A percentile compares a stretch with the other conserved stretches of the same genome.
These are phyloP conservation scores for Dasyornis broadbenti DNA, from an alignment of 2,113 vertebrate genomes.

Conservation along the genomic window DNA sequence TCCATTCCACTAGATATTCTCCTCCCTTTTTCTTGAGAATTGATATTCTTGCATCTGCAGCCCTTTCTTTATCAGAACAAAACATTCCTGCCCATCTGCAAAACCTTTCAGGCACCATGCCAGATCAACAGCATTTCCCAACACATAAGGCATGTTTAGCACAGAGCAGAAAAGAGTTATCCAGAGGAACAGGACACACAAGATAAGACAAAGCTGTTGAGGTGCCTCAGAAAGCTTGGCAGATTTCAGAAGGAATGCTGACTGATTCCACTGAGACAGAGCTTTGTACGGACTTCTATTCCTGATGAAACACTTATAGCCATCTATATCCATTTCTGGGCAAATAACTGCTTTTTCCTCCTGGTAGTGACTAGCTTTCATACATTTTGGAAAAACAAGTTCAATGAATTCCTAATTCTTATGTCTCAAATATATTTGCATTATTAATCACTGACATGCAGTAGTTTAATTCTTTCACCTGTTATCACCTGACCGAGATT, in stretches of 20 bases:
- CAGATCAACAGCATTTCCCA: background rate
- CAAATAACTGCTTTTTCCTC: background rate
- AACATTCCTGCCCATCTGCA: background rate
- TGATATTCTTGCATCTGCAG: background rate
- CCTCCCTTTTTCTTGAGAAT: background rate
- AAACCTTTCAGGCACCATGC: background rate
- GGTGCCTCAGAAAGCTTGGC: background rate
- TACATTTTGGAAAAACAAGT: background rate
- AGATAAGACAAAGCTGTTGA: background rate
- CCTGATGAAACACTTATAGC: background rate
- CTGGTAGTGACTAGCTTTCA: background rate
- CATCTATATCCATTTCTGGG: background rate
- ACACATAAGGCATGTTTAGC: background rate
- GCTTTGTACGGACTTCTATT: background rate
- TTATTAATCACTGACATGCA: background rate
- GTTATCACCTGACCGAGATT: background rate
- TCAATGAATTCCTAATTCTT: background rate
- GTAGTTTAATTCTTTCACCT: background rate
- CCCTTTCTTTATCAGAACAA: background rate
- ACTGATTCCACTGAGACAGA: background rate
- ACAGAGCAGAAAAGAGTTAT: background rate
- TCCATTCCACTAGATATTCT: background rate
- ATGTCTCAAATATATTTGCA: background rate
- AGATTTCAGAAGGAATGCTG: background rate
- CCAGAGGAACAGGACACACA: background rate